Evolutionary conservation across 2,797 vertebrate species (phyloP), one percentile per base, ranked within the genome.

Genomic region (Paguma larvata): DNA sequence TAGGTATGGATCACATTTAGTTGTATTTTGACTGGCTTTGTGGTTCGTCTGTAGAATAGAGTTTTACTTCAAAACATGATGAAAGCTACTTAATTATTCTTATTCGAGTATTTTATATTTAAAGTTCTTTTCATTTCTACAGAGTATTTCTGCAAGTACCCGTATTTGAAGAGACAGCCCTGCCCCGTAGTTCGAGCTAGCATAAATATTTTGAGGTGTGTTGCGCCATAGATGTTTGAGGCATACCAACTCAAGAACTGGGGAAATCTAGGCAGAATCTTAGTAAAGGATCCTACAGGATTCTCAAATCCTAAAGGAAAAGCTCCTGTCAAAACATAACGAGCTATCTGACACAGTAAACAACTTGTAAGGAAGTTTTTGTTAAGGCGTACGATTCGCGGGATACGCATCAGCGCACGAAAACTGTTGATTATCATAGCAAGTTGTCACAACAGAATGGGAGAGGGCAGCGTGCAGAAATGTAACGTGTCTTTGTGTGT

Each of bases 271-370:
- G 44, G 34, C 70, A 73, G 63, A 34, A 67, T 91, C 84, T 95
- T 67, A 62, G 53, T 34, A 83, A 85, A 23, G 48, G 68, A 75
- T 70, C 59, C 88, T 91, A 48, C 3, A 94, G 89, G 86, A 86
- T 59, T 95, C 25, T 46, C 53, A 93, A 95, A 88, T 70, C 95
- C 82, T 95, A 78, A 85, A 94, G 80, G 79, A 94, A 95, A 97
- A 92, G 16, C 65, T 68, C 18, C 80, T 96, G 91, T 87, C 94
- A 91, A 93, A 95, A 90, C n/a, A 82, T 73, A 97, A 93, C 3
- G 38, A 97, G 91, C 56, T 89, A 18, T 77, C 48, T 94, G 91
- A 92, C 92, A 89, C 32, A 83, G 86, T 88, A 85, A 95, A 90
- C 67, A 90, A 92, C 92, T 38, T 85, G 89, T 91, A 85, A 83